Conservation (phyloP, 1,140 invertebrate species). For the Babylonia areolata region DNA sequence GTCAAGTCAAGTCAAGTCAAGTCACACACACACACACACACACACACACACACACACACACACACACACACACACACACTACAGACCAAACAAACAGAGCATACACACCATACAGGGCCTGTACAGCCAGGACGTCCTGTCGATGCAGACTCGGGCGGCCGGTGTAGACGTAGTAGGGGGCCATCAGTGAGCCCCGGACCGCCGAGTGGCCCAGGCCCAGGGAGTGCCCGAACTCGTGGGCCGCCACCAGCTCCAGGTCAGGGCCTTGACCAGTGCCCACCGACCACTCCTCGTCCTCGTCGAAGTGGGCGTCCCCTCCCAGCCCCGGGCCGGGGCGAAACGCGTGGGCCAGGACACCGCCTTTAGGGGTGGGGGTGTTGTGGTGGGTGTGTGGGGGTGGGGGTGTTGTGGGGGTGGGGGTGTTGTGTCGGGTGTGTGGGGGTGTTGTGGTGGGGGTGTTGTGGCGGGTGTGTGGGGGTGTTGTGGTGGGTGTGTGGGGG, state of each 20-base stretch:
- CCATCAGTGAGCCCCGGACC: conserved; percentile 71
- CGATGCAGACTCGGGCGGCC: conserved; percentile 58
- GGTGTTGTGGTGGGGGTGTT: no score
- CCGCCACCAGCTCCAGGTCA: conserved; percentile 69
- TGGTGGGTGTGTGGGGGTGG: no score
- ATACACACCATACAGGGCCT: conserved; percentile 69
- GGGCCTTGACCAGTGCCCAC: conserved; percentile 62
- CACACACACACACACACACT: no score
- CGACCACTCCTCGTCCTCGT: conserved; percentile 85
- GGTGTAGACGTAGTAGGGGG: conserved; percentile 76
- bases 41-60: no score
- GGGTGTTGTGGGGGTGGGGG: no score
- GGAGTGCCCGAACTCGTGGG: conserved; percentile 75
- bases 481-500: no score
- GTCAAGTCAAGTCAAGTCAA: no score
- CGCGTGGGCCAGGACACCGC: conserved; percentile 69
- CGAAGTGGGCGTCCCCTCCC: conserved; percentile 79
- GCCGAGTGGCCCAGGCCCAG: conserved; percentile 74
- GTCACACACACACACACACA: no score
- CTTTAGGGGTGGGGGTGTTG: conserved; percentile 29
- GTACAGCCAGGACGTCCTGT: conserved; percentile 70
- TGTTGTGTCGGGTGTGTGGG: no score
- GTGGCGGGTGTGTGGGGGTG: no score
- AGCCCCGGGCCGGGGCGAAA: conserved; percentile 78
- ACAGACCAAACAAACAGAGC: no score